Conservation (phyloP, 2,888 invertebrate genomes). For the Cremastinae sp. region DNA sequence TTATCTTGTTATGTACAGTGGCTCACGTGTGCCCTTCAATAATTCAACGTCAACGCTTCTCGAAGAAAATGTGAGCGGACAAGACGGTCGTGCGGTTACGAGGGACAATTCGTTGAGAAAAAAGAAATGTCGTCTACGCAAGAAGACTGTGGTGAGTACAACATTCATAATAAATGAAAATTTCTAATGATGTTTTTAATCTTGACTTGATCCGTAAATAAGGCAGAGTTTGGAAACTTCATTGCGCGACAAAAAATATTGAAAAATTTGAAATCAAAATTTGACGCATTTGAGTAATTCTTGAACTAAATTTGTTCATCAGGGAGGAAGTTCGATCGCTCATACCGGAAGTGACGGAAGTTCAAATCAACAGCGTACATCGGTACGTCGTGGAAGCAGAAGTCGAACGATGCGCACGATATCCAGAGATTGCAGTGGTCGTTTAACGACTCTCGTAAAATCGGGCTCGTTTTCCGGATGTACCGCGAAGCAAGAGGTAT, state of each 20-base stretch:
- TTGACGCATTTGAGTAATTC: conserved; percentile 5
- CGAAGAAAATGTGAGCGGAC: conserved; percentile 78
- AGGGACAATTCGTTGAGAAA: conserved; percentile 80
- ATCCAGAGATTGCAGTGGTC: conserved; percentile 73
- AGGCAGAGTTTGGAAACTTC: too few relatives aligned
- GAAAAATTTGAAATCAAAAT: too few relatives aligned
- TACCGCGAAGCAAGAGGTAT: conserved; percentile 80
- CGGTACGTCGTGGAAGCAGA: conserved; percentile 54
- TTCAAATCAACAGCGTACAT: conserved; percentile 76
- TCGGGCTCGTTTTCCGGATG: conserved; percentile 88
- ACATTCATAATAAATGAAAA: background rate
- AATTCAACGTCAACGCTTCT: conserved; percentile 83
- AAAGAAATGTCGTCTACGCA: conserved; percentile 80
- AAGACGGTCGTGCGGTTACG: conserved; percentile 76
- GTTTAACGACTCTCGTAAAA: conserved; percentile 83
- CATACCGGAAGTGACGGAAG: conserved; percentile 75
- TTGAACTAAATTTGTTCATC: conserved; percentile 16
- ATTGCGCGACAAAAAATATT: too few relatives aligned
- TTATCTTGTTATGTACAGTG: conserved; percentile 67
- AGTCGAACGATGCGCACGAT: conserved; percentile 67
- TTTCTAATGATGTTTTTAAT: too few relatives aligned
- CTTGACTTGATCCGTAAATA: too few relatives aligned
- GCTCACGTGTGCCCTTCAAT: conserved; percentile 74
- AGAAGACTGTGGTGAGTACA: conserved; percentile 78
- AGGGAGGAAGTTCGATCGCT: conserved; percentile 46